Evolutionary conservation across 2,888 invertebrate genomes (phyloP).

Genomic region (Aspidiotus rigidus): DNA sequence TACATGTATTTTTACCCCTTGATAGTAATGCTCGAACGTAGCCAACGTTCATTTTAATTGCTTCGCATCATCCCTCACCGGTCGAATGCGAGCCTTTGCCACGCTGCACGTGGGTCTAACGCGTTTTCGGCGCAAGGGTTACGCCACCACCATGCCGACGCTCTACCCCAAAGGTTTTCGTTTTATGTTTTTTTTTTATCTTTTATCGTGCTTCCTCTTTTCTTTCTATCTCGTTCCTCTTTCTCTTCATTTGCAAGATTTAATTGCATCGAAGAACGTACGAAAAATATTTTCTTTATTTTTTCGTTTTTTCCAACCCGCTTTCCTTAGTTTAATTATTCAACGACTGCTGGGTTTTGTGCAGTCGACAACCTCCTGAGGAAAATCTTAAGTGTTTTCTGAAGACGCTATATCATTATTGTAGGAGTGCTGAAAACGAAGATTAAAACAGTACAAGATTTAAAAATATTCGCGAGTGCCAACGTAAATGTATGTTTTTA

Average conservation of each 20-base stretch:
- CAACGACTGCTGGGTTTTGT: too few relatives aligned
- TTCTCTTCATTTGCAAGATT: slow-evolving; percentile 1
- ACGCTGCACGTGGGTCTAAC: slow-evolving; percentile 31
- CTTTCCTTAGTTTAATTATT: background rate
- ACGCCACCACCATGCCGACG: background rate
- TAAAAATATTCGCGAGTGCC: too few relatives aligned
- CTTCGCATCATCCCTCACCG: slow-evolving; percentile 33
- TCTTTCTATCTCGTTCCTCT: background rate
- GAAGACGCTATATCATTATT: too few relatives aligned
- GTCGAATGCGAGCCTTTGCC: slow-evolving; percentile 27
- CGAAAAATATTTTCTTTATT: slow-evolving; percentile 4
- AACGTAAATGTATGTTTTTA: too few relatives aligned
- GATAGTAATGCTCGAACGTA: slow-evolving; percentile 31
- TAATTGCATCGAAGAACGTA: slow-evolving; percentile 1
- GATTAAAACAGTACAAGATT: too few relatives aligned
- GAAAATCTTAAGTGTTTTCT: too few relatives aligned
- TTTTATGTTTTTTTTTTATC: background rate
- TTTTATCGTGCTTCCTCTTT: background rate
- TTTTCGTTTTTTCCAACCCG: background rate
- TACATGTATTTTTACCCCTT: slow-evolving; percentile 29
- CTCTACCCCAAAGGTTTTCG: background rate
- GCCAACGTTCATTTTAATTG: slow-evolving; percentile 34
- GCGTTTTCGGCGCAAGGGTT: slow-evolving; percentile 30
- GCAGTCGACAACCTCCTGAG: too few relatives aligned
- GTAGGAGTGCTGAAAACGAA: too few relatives aligned